These are phyloP conservation scores for Micrasema minimum DNA, from an alignment of 1,140 invertebrate species.

Conservation along the genomic window DNA sequence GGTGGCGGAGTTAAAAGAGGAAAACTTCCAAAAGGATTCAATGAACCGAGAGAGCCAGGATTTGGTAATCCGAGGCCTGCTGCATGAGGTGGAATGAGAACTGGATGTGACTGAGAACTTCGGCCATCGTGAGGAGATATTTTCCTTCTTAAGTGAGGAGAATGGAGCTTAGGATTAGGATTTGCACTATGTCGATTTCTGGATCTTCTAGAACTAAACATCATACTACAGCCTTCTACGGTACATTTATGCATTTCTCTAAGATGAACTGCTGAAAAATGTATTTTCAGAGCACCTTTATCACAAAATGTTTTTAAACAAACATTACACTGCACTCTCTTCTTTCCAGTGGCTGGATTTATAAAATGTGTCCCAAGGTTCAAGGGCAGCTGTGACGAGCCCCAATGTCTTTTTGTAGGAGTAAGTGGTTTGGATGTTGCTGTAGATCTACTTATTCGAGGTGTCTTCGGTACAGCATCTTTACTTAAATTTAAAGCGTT, in stretches of 20 bases:
- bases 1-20: constrained; percentile 79
- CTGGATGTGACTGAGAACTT: constrained; percentile 84
- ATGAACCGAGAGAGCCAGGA: constrained; percentile 72
- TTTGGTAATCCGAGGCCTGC: constrained; percentile 65
- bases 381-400: constrained; percentile 80
- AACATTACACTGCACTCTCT: constrained; percentile 97
- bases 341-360: constrained; percentile 92
- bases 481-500: constrained; percentile 79
- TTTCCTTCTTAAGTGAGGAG: constrained; percentile 90
- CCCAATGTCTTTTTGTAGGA: constrained; percentile 92
- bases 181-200: constrained; percentile 97
- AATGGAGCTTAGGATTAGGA: constrained; percentile 98
- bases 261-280: constrained; percentile 98
- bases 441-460: constrained; percentile 62
- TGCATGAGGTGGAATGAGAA: constrained; percentile 79
- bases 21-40: constrained; percentile 81
- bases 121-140: constrained; percentile 93
- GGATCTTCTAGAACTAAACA: constrained; percentile 96
- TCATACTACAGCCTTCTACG: constrained; percentile 98
- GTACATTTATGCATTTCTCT: constrained; percentile 99
- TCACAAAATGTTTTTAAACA: constrained; percentile 99
- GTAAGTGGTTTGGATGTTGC: constrained; percentile 82
- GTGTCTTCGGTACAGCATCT: constrained; percentile 63
- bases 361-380: constrained; percentile 91
- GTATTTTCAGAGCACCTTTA: constrained; percentile 99